Conservation (phyloP, 2,888 invertebrate species). For the Steinernema carpocapsae region DNA sequence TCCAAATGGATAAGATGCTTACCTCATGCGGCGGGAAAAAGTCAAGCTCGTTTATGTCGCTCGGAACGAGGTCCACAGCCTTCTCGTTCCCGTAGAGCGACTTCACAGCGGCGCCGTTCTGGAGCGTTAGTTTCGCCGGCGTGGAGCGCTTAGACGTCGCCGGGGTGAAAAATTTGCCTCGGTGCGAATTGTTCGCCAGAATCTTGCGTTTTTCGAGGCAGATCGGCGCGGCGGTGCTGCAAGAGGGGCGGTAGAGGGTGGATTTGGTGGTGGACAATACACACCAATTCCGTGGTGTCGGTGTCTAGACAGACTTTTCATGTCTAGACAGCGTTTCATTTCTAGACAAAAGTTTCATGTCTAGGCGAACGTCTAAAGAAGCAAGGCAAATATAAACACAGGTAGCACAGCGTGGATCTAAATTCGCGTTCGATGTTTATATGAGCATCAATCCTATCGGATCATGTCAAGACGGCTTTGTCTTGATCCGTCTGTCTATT, state of each 20-base stretch:
- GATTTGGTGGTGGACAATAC: not conserved
- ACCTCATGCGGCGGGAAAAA: not conserved
- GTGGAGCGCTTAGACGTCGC: not conserved
- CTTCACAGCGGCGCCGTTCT: not conserved
- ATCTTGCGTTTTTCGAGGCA: not conserved
- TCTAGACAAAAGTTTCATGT: too few species aligned
- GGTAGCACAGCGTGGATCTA: too few species aligned
- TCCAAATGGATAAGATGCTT: not conserved
- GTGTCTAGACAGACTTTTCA: too few species aligned
- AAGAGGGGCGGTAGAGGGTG: not conserved
- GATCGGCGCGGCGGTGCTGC: not conserved
- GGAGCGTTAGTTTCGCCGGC: not conserved
- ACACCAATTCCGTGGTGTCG: too few species aligned
- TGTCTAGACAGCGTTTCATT: too few species aligned
- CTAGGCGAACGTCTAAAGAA: too few species aligned
- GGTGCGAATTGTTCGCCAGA: not conserved
- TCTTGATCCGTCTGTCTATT: too few species aligned
- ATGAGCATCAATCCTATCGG: too few species aligned
- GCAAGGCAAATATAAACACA: too few species aligned
- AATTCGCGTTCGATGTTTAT: too few species aligned
- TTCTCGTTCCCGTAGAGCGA: conserved; percentile 6
- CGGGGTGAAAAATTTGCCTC: not conserved
- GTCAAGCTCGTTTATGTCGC: not conserved
- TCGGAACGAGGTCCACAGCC: not conserved
- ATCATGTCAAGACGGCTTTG: too few species aligned